These are phyloP conservation scores for Castor canadensis DNA, from an alignment of 2,113 vertebrate species.

Conservation along the genomic window DNA sequence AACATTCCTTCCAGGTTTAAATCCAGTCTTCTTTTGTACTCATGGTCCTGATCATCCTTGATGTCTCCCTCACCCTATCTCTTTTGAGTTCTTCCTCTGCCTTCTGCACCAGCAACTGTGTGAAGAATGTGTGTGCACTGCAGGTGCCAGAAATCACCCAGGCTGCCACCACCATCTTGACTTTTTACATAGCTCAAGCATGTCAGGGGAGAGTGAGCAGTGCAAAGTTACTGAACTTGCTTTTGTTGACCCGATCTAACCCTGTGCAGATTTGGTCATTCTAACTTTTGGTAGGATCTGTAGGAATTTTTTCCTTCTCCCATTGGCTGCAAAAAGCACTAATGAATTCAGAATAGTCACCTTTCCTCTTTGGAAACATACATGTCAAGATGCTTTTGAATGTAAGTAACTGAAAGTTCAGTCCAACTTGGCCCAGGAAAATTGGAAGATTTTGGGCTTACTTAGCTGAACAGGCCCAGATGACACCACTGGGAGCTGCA, in stretches of 20 bases:
- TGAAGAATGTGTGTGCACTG: background rate
- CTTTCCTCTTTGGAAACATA: conserved; percentile 10
- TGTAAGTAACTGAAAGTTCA: background rate
- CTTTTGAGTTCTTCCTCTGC: background rate
- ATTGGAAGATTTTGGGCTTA: background rate
- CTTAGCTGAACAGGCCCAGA: background rate
- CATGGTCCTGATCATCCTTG: background rate
- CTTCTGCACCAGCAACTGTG: background rate
- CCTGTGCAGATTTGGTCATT: background rate
- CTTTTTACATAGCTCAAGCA: background rate
- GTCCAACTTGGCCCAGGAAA: background rate
- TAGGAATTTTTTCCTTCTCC: background rate
- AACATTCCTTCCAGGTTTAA: background rate
- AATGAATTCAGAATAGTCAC: background rate
- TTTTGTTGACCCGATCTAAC: background rate
- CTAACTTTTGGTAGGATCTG: background rate
- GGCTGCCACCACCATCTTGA: background rate
- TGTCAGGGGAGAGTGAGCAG: background rate
- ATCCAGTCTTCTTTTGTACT: background rate
- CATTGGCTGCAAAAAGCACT: background rate
- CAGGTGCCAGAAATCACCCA: background rate
- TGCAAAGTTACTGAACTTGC: background rate
- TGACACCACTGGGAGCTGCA: background rate
- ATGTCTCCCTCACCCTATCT: background rate
- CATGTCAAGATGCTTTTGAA: background rate